phyloP scores from a whole-genome alignment of 2,797 vertebrate species.

The Esox masquinongy region DNA sequence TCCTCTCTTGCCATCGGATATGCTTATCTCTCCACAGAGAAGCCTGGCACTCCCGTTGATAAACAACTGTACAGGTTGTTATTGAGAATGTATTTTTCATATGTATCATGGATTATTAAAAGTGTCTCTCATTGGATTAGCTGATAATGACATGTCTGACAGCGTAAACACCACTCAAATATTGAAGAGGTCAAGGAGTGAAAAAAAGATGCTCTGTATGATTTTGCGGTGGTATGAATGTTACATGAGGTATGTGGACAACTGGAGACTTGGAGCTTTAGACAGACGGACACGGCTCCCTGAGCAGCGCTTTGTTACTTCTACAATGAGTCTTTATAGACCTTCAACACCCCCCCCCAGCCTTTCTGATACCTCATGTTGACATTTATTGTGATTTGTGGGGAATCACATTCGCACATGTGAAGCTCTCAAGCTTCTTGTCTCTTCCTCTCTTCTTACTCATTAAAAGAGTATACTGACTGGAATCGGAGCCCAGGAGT shows the following conservation, averaged over 20 bases:
- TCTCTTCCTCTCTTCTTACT: not conserved
- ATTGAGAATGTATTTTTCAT: conserved; percentile 55
- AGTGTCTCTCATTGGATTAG: conserved; percentile 38
- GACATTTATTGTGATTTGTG: not conserved
- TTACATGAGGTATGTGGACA: conserved; percentile 44
- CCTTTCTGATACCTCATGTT: not conserved
- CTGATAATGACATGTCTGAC: conserved; percentile 44
- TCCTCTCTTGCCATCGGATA: conserved; percentile 46
- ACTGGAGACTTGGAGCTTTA: conserved; percentile 20
- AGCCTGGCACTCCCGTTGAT: conserved; percentile 34
- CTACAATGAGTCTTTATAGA: conserved; percentile 29
- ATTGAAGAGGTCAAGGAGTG: conserved; percentile 52
- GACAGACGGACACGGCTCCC: conserved; percentile 28
- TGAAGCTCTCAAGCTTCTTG: conserved; percentile 8
- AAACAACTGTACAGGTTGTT: not conserved
- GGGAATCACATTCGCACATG: not conserved
- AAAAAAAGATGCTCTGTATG: conserved; percentile 18
- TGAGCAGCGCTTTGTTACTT: conserved; percentile 10
- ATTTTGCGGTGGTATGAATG: conserved; percentile 46
- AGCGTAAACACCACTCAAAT: conserved; percentile 64
- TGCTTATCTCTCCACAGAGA: conserved; percentile 53
- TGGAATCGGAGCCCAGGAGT: not conserved
- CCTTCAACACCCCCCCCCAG: not conserved
- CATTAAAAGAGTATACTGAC: conserved; percentile 6
- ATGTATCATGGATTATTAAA: conserved; percentile 58